Conservation (phyloP, 1,140 invertebrate species). For the Pseudomyrmex gracilis region DNA sequence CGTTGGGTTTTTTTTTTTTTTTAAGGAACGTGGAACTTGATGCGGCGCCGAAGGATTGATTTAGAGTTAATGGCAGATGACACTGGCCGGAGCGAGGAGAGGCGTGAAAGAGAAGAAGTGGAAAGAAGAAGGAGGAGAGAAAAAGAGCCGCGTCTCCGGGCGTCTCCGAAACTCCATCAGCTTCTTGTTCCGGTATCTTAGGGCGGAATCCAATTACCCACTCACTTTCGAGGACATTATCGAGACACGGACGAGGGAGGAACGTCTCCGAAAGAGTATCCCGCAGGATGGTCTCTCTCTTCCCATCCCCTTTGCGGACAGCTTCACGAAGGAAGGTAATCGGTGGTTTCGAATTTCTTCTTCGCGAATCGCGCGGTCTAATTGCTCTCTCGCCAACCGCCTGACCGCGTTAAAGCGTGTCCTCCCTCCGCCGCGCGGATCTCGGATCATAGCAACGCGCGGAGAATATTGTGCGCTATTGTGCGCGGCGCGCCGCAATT, state of each 20-base stretch:
- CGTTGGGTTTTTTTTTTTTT: too few species aligned
- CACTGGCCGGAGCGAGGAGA: slow-evolving; percentile 41
- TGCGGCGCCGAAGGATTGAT: slow-evolving; percentile 66
- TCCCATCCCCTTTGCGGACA: slow-evolving; percentile 3
- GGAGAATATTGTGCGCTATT: slow-evolving; percentile 5
- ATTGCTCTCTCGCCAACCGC: slow-evolving; percentile 53
- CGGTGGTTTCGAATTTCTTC: slow-evolving; percentile 50
- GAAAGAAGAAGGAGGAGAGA: neutral
- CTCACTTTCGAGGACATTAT: slow-evolving; percentile 74
- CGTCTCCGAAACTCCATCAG: slow-evolving; percentile 73
- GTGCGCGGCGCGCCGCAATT: slow-evolving; percentile 1
- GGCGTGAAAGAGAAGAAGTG: neutral
- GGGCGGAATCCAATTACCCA: slow-evolving; percentile 71
- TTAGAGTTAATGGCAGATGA: slow-evolving; percentile 69
- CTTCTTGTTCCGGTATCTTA: slow-evolving; percentile 73
- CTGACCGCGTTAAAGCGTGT: slow-evolving; percentile 24
- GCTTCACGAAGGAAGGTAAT: slow-evolving; percentile 3
- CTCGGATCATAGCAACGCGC: slow-evolving; percentile 5
- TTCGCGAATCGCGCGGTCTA: slow-evolving; percentile 45
- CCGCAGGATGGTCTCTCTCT: slow-evolving; percentile 9
- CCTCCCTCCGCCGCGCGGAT: slow-evolving; percentile 17
- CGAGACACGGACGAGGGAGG: slow-evolving; percentile 53
- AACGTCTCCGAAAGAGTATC: neutral
- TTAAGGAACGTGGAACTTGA: slow-evolving; percentile 58
- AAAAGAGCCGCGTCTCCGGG: slow-evolving; percentile 4